Base-by-base conservation (phyloP, 1,140 invertebrate genomes). In the Trichonephila inaurata region DNA sequence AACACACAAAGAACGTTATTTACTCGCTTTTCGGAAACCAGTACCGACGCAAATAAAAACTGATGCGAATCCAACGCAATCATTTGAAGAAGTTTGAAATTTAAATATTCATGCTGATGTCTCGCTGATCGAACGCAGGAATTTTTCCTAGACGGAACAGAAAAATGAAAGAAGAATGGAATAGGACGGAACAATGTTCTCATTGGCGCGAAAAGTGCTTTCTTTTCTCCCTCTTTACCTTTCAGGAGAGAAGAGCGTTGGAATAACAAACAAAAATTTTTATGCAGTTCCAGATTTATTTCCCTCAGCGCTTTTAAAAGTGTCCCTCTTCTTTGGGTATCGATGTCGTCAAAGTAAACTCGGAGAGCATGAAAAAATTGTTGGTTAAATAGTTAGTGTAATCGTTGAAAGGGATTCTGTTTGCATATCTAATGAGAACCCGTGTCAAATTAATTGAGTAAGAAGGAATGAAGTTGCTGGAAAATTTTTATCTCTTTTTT, bases 341-440 rank as follows among this genome's bases (percentile, higher is more conserved):
- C 44, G 51, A 85, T 85, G 82, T 60, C 82, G 82, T 85, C 82
- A 85, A 85, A 85, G 82, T 85, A 51, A 85, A 85, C 82, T 85
- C 6, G 10, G 82, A 24, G 58, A 58, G 18, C 18, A 3, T 5
- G 28, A 44, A 85, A 58, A 77, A 77, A 77, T 33, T 77, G 24
- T 28, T 61, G 83, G 83, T 85, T 61, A 85, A 85, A 85, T 85
- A 85, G 83, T 61, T 85, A 60, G 33, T 28, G 83, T 85, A 85
- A 85, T 85, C 83, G 58, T 33, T 64, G 86, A 62, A 62, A 64
- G 86, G 33, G 62, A 66, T 88, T 64, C 62, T 88, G 86, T 88
- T 88, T 88, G 86, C 61, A 88, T 88, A 88, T 18, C 86, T 66
- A 88, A 88, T 88, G 86, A 88, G 86, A 64, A 40, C 10, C n/a